Conservation (phyloP, 2,797 vertebrate species). For the Sandelia bainsii region DNA sequence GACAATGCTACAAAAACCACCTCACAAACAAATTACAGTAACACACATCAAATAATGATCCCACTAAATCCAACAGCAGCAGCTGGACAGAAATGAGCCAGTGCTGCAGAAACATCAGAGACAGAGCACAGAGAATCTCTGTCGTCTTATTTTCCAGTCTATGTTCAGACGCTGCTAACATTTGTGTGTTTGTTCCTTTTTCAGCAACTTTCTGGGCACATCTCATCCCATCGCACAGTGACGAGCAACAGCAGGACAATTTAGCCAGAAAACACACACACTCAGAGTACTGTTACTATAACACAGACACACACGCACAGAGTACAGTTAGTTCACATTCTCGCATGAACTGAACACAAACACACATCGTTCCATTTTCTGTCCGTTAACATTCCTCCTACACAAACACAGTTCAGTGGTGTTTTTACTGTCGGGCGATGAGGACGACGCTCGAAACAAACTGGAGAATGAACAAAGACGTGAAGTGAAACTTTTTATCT, state of each 20-base stretch:
- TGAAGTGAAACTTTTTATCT: not conserved
- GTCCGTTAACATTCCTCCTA: slow-evolving; percentile 16
- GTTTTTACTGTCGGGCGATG: not conserved
- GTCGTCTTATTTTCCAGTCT: too few relatives aligned
- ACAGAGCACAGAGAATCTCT: too few relatives aligned
- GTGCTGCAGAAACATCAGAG: too few relatives aligned
- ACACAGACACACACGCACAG: slow-evolving; percentile 6
- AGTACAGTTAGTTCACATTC: too few relatives aligned
- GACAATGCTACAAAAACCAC: too few relatives aligned
- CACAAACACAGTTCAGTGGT: not conserved
- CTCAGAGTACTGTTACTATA: not conserved
- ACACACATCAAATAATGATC: too few relatives aligned
- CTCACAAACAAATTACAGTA: too few relatives aligned
- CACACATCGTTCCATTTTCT: slow-evolving; percentile 11
- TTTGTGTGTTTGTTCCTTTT: not conserved
- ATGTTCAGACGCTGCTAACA: too few relatives aligned
- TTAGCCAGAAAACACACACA: slow-evolving; percentile 10
- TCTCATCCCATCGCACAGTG: slow-evolving; percentile 26
- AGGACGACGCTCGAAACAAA: slow-evolving; percentile 1
- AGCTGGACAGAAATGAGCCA: too few relatives aligned
- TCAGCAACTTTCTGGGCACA: slow-evolving; percentile 65
- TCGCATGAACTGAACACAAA: slow-evolving; percentile 22
- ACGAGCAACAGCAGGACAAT: not conserved
- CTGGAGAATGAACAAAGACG: not conserved
- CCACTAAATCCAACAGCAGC: too few relatives aligned